phyloP scores from a whole-genome alignment of 2,888 invertebrate species.

The Blomia tropicalis region DNA sequence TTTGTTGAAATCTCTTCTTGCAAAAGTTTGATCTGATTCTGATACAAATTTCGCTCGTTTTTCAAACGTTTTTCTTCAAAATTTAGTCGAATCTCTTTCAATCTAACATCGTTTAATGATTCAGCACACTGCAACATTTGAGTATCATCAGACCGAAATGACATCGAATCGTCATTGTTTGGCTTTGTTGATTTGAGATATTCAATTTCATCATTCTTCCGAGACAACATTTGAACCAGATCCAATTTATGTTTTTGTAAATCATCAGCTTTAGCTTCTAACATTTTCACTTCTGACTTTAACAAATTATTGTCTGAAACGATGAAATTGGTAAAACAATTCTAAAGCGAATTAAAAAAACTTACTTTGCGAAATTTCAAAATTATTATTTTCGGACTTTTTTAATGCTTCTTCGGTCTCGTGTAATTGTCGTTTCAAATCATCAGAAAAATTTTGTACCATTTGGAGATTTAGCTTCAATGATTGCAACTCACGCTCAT shows the following conservation, averaged over 20 bases:
- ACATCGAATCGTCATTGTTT: constrained; percentile 52
- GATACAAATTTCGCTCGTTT: constrained; percentile 57
- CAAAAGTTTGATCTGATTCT: constrained; percentile 59
- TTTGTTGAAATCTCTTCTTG: constrained; percentile 60
- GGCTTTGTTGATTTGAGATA: constrained; percentile 50
- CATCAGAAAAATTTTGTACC: constrained; percentile 18
- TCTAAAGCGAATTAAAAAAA: not conserved
- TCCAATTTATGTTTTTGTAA: constrained; percentile 15
- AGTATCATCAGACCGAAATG: constrained; percentile 51
- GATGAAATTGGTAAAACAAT: not conserved
- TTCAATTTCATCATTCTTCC: constrained; percentile 19
- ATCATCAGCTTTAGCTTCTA: not conserved
- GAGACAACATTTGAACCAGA: constrained; percentile 13
- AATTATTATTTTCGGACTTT: constrained; percentile 22
- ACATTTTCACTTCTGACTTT: constrained; percentile 5
- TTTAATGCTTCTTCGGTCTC: constrained; percentile 23
- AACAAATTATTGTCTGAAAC: constrained; percentile 17
- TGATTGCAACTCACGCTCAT: constrained; percentile 20
- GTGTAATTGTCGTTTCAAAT: constrained; percentile 19
- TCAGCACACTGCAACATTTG: constrained; percentile 46
- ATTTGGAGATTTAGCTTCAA: constrained; percentile 9
- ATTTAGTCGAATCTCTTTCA: constrained; percentile 49
- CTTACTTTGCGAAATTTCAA: constrained; percentile 19
- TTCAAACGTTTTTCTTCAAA: constrained; percentile 58
- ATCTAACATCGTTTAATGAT: constrained; percentile 39